Evolutionary conservation across 2,113 vertebrate genomes (phyloP), one percentile per base, ranked within the genome.

Genomic region (Pipra filicauda): DNA sequence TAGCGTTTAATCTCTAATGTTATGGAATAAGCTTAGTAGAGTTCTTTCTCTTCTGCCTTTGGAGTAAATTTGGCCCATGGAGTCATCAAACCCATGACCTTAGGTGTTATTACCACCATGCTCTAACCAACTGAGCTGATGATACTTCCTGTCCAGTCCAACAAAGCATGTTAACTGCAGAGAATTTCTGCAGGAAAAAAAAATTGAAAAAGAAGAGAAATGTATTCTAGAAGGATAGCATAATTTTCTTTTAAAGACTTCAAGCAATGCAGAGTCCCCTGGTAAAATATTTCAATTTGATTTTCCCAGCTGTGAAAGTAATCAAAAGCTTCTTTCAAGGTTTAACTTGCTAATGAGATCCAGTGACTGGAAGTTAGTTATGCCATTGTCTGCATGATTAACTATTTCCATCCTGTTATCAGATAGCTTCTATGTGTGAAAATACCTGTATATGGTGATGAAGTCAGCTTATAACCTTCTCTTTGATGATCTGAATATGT

Each of bases 281-380:
- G 89, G 83, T 95, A 95, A 96, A 94, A 84, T 88, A 95, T 81
- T 93, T 93, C 73, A 87, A 61, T 97, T 96, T 91, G 80, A 85
- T 89, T 96, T 96, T 95, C 77, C 91, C n/a, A 77, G 70, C 93
- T 92, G 91, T 41, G 54, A 89, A 95, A 89, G 91, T 87, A 96
- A 97, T 95, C 89, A 96, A 95, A 96, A 95, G 65, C 91, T 91
- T 91, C 73, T 96, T 95, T 95, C 84, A 96, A 92, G 83, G 94
- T 94, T 95, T 96, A 93, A 85, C 91, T 95, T 89, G 91, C 76
- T 97, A 96, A 96, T 95, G 89, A 96, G 91, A 91, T 89, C 94
- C 94, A 92, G 94, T 85, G 91, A 30, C 84, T 95, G 84, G 69
- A 95, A 91, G 91, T 95, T 96, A 95, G 93, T 95, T 95, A 75